Base-by-base conservation (phyloP, 2,888 invertebrate genomes). In the Glaucopsyche alexis region DNA sequence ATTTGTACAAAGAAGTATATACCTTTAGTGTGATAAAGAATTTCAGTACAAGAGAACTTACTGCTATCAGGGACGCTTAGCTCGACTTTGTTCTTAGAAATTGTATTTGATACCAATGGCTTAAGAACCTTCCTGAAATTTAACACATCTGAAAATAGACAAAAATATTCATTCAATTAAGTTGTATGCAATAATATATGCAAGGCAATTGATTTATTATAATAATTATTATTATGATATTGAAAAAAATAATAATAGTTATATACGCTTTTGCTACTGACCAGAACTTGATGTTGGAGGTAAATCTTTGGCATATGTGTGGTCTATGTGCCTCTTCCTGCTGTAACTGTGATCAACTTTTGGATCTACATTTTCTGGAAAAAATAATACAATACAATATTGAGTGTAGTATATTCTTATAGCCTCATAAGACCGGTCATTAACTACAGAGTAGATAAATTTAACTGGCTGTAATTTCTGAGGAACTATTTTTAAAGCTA, bases 361-460 rank as follows among this genome's bases (percentile, higher is more conserved):
- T 49, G 49, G 49, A 14, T 49, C 49, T 14, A 49, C 49, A 49
- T 49, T 49, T 49, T 5, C 49, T 49, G 49, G 49, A 49, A 49
- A 49, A 49, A 49, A 49, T n/a, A 49, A 49, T 49, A 47, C 49
- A 49, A 49, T 49, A 49, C 49, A 49, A 49, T 49, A 49, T 49
- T 49, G 49, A 49, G 14, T 47, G 47, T 47, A 47, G 13, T 13
- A 47, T 47, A 47, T 2, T 47, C 47, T 47, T 47, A 47, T 47
- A 47, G 47, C 47, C 47, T 47, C n/a, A n/a, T n/a, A 7, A 11
- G 47, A 47, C 47, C 47, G 13, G 13, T 7, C 13, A 47, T 11
- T 47, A 47, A 47, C 47, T 47, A 13, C 47, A 13, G 13, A 13
- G 13, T 47, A 47, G 13, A 47, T 13, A 47, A 47, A 47, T 47